A percentile compares a stretch with the other conserved stretches of the same genome.
phyloP scores from a whole-genome alignment of 2,888 invertebrate genomes.

The Crepidodera aurea region DNA sequence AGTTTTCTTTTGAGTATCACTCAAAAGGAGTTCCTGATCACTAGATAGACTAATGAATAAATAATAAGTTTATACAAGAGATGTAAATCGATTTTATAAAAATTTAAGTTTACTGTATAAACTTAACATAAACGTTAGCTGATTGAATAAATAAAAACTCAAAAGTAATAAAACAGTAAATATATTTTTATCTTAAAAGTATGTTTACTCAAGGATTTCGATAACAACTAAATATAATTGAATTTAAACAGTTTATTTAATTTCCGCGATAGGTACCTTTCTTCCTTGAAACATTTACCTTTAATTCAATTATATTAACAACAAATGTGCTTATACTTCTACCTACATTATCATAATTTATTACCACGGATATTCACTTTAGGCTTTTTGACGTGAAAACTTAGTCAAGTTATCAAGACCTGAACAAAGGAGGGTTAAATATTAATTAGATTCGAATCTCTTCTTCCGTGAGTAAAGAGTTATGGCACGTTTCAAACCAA shows the following conservation, averaged over 20 bases:
- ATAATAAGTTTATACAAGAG: conserved; percentile 11
- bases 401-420: conserved; percentile 24
- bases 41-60: conserved; percentile 24
- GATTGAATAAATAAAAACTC: no score
- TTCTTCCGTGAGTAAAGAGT: conserved; percentile 26
- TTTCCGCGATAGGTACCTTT: no score
- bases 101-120: no score
- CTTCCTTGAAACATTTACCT: conserved; percentile 14
- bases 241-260: no score
- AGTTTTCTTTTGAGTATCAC: conserved; percentile 25
- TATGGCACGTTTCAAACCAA: conserved; percentile 26
- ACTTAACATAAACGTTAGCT: no score
- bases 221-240: no score
- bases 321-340: conserved; percentile 23
- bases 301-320: conserved; percentile 16
- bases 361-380: conserved; percentile 20
- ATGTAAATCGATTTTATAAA: neutral
- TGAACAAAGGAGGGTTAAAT: conserved; percentile 29
- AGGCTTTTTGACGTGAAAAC: conserved; percentile 27
- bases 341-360: conserved; percentile 26
- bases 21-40: conserved; percentile 22
- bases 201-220: no score
- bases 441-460: conserved; percentile 30
- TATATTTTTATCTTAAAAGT: no score
- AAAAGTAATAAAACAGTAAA: no score